Percentiles rank a stretch among this genome's conserved stretches.
Conservation (phyloP, 2,797 vertebrate genomes). For the Halcyon smyrnensis region DNA sequence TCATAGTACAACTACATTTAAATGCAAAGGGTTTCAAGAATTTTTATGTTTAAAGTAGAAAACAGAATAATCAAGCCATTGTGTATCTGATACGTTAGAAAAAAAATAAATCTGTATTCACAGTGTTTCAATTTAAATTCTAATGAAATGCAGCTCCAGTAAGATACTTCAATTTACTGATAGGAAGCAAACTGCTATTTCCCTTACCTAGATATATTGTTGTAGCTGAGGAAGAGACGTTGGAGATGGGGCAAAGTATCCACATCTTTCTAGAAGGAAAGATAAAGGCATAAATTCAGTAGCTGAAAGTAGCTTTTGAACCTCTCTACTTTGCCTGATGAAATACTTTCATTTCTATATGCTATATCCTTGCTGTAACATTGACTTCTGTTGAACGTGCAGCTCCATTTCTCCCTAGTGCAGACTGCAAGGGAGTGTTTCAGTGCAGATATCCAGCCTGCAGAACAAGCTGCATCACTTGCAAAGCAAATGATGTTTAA, state of each 20-base stretch:
- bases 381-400: constrained; percentile 60
- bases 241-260: constrained; percentile 93
- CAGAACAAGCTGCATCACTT: constrained; percentile 75
- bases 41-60: not conserved
- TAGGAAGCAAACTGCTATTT: constrained; percentile 47
- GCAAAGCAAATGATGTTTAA: constrained; percentile 67
- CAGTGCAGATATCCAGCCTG: constrained; percentile 68
- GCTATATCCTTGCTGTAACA: constrained; percentile 84
- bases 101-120: not conserved
- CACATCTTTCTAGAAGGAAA: constrained; percentile 91
- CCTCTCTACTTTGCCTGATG: constrained; percentile 18
- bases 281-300: constrained; percentile 69
- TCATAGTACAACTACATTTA: not conserved
- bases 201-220: constrained; percentile 96
- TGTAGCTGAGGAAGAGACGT: constrained; percentile 96
- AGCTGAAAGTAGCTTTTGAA: constrained; percentile 45
- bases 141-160: not conserved
- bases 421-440: constrained; percentile 81
- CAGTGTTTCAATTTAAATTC: not conserved
- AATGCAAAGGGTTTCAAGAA: constrained; percentile 30
- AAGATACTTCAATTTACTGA: constrained; percentile 12
- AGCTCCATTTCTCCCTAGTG: constrained; percentile 80
- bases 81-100: not conserved
- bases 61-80: not conserved
- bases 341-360: constrained; percentile 43